phyloP scores from a whole-genome alignment of 2,888 invertebrate species.

The Hydropsyche betteni region DNA sequence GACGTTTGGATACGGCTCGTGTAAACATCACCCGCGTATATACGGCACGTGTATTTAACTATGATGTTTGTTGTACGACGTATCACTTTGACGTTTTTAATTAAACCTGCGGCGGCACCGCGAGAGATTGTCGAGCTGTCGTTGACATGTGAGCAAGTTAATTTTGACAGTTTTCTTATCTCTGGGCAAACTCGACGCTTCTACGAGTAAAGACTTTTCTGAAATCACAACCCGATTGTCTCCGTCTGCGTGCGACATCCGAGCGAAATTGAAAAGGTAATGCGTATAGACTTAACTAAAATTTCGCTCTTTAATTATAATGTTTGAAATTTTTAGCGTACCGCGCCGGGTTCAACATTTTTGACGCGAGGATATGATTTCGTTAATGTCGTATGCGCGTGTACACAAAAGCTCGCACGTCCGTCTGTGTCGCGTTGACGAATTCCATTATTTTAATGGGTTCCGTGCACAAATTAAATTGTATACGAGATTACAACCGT shows the following conservation, averaged over 20 bases:
- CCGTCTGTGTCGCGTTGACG: background rate
- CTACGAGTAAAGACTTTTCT: constrained; percentile 3
- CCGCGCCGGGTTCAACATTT: background rate
- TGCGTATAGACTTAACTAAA: too few species aligned
- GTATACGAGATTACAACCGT: constrained; percentile 27
- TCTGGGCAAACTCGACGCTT: background rate
- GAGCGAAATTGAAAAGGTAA: constrained; percentile 7
- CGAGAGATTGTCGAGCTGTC: constrained; percentile 20
- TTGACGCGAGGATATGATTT: background rate
- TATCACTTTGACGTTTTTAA: constrained; percentile 33
- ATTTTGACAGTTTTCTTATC: constrained; percentile 32
- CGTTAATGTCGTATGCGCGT: background rate
- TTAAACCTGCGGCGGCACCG: constrained; percentile 18
- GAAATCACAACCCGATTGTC: constrained; percentile 6
- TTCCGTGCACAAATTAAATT: constrained; percentile 34
- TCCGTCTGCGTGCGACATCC: background rate
- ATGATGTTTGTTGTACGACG: constrained; percentile 22
- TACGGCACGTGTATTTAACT: background rate
- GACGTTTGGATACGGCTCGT: too few species aligned
- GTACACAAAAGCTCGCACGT: background rate
- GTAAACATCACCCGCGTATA: too few species aligned
- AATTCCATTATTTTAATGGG: constrained; percentile 21
- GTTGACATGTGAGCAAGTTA: constrained; percentile 28
- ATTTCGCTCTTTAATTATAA: too few species aligned
- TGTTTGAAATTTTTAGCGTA: constrained; percentile 8